Base-by-base conservation (phyloP, 2,113 vertebrate species). In the Odocoileus hemionus region DNA sequence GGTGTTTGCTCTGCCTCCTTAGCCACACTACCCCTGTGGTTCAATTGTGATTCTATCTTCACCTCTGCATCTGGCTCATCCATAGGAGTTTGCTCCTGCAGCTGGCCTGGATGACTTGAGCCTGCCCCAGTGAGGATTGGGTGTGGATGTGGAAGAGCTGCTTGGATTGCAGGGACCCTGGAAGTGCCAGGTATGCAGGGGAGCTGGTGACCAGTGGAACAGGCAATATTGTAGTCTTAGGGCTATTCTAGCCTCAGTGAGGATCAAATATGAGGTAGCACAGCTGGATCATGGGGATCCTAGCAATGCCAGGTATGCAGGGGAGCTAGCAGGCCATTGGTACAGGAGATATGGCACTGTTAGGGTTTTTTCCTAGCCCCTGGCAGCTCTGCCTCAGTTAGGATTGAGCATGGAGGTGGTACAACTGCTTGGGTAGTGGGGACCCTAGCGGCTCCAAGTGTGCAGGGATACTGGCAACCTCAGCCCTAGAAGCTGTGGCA, bases 1-100 rank as follows among this genome's bases (percentile, higher is more conserved):
- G 12, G 39, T 76, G 43, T 76, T 76, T 43, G 70, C 43, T 26
- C 70, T 0, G 0, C 6, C 43, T 43, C 36, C 70, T 43, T 76
- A 76, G 39, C 70, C 23, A 76, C 23, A 76, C 70, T 43, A 23
- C 23, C 70, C 70, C 23, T 76, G 39, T 39, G 36, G 36, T 43
- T 43, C 70, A 43, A 7, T 43, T 76, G 23, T 43, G 70, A 26
- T 43, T 76, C 14, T 43, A 74, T 74, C 36, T 74, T 10, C 70
- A 26, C 70, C 70, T 26, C 70, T 76, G 70, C 6, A 4, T 43
- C 0, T 76, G 12, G 19, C 19, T 70, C n/a, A 11, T 70, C 67
- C 1, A 0, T 14, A 43, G 39, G 3, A 43, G 3, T 76, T 76
- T 43, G 23, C 23, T 76, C 6, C 12, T 43, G 39, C 1, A 1